Percentiles rank a stretch among this genome's conserved stretches.
phyloP scores from a whole-genome alignment of 2,113 vertebrate genomes.

The Elephas maximus region DNA sequence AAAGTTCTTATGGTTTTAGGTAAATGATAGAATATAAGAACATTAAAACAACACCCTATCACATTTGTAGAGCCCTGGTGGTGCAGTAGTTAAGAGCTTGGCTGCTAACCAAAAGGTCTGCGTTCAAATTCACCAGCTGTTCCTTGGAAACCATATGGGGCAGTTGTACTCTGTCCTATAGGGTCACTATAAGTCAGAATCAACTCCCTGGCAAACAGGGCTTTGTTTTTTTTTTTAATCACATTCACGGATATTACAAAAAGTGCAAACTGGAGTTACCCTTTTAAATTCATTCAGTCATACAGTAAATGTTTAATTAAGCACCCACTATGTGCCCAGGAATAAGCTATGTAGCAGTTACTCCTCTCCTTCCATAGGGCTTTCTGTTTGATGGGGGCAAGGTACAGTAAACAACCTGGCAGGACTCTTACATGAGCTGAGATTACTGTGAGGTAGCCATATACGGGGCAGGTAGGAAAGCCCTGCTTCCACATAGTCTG shows the following conservation, averaged over 20 bases:
- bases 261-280: background rate
- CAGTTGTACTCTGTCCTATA: no score
- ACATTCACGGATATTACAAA: background rate
- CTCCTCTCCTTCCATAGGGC: background rate
- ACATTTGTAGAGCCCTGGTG: background rate
- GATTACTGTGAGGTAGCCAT: background rate
- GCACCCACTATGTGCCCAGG: background rate
- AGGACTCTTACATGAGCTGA: background rate
- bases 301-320: background rate
- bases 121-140: no score
- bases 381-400: background rate
- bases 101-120: no score
- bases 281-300: background rate
- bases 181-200: no score
- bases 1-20: background rate
- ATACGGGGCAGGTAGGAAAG: fast-evolving
- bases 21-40: background rate
- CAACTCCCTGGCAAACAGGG: no score
- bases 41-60: background rate
- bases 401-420: background rate
- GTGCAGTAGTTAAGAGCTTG: no score
- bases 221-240: no score
- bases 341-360: background rate
- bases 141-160: no score
- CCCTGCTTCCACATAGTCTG: background rate